phyloP scores from a whole-genome alignment of 2,797 vertebrate species.

The Hafferia zeledoni region DNA sequence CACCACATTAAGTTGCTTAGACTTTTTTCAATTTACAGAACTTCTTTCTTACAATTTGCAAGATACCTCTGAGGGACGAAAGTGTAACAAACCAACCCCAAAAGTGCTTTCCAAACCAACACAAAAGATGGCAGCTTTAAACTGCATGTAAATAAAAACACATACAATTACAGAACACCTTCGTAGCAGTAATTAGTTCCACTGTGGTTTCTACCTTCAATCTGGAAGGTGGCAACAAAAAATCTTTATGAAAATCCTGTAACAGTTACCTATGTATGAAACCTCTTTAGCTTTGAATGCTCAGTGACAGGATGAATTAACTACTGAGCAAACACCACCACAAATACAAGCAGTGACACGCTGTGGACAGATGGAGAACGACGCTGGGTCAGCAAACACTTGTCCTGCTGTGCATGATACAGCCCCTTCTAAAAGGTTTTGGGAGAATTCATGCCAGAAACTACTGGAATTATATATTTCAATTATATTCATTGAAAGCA shows the following conservation, averaged over 20 bases:
- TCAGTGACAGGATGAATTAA: neutral
- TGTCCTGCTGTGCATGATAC: rapidly evolving
- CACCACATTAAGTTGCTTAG: neutral
- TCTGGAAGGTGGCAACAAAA: neutral
- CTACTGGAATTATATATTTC: neutral
- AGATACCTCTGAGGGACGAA: neutral
- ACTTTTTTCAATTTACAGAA: neutral
- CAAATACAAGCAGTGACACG: slow-evolving; percentile 49
- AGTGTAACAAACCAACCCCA: neutral
- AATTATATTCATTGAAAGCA: neutral
- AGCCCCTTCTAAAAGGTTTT: neutral
- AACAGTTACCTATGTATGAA: neutral
- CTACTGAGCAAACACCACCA: neutral
- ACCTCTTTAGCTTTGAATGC: neutral
- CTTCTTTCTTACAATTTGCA: neutral
- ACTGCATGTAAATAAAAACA: neutral
- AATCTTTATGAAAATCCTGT: neutral
- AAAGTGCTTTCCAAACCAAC: neutral
- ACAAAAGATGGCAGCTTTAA: neutral
- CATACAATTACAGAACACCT: neutral
- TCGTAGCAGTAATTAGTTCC: neutral
- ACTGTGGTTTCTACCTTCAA: neutral
- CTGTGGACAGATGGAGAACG: slow-evolving; percentile 50
- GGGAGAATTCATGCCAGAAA: neutral
- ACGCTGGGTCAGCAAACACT: neutral